These are phyloP conservation scores for Beroe forskalii DNA, from an alignment of 37 sponge, comb jelly and placozoan species.

Conservation along the genomic window DNA sequence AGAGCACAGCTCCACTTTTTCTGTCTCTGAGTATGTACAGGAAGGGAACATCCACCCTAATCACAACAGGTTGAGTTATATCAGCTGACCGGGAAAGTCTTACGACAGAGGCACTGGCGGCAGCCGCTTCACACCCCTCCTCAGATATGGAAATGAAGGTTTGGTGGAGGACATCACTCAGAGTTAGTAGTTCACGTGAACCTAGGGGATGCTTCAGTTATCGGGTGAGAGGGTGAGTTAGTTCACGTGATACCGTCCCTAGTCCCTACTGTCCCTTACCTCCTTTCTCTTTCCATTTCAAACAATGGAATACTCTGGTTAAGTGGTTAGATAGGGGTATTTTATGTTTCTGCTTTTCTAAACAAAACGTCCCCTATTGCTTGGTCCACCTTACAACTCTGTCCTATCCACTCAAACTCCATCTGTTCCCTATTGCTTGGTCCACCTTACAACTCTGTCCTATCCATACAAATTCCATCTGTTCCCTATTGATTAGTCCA, in stretches of 20 bases:
- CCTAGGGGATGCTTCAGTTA: background rate
- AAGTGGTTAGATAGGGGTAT: no score
- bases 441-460: no score
- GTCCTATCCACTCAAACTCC: background rate
- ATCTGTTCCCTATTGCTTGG: no score
- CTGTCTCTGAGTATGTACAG: background rate
- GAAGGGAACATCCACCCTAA: background rate
- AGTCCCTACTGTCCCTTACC: background rate
- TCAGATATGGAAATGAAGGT: background rate
- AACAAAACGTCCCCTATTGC: no score
- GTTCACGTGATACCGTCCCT: background rate
- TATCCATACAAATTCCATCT: background rate
- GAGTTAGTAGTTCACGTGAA: background rate
- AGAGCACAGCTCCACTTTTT: background rate
- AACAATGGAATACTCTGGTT: no score
- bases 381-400: no score
- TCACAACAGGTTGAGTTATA: background rate
- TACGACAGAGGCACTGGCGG: background rate
- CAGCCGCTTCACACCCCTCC: slow-evolving; percentile 20
- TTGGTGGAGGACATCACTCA: slow-evolving; percentile 21
- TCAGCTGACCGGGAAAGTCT: background rate
- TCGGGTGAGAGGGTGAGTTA: background rate
- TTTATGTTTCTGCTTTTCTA: no score
- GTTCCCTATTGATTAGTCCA: no score
- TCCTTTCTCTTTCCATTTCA: background rate